These are phyloP conservation scores for Dendrocopos noguchii DNA, from an alignment of 2,113 vertebrate species.

Conservation along the genomic window DNA sequence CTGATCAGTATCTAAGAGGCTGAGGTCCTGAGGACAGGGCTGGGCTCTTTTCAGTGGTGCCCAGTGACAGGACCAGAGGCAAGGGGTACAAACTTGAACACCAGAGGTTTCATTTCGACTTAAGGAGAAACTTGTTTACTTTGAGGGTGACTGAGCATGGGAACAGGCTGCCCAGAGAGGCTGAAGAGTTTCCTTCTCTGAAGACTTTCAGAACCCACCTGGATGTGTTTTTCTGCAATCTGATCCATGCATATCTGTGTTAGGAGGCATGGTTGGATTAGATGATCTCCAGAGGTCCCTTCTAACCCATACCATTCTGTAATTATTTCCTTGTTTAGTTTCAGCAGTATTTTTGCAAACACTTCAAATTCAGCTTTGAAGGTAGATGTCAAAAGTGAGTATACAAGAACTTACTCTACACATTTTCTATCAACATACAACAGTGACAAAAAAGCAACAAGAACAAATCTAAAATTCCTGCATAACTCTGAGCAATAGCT, in stretches of 20 bases:
- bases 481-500: neutral
- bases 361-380: neutral
- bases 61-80: too few species aligned
- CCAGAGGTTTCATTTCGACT: too few species aligned
- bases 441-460: neutral
- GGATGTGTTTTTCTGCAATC: neutral
- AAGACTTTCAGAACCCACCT: too few species aligned
- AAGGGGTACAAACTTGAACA: too few species aligned
- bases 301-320: neutral
- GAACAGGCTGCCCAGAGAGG: too few species aligned
- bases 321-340: neutral
- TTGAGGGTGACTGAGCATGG: too few species aligned
- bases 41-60: too few species aligned
- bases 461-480: neutral
- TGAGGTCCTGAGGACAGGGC: too few species aligned
- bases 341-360: neutral
- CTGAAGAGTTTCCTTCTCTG: too few species aligned
- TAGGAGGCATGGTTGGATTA: neutral
- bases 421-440: neutral
- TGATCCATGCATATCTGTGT: neutral
- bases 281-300: neutral
- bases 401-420: neutral
- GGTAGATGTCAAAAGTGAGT: neutral
- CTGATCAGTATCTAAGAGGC: too few species aligned
- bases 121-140: too few species aligned